A percentile compares a stretch with the other conserved stretches of the same genome.
These are phyloP conservation scores for Apis mellifera DNA, from an alignment of 1,140 invertebrate species.

Conservation along the genomic window DNA sequence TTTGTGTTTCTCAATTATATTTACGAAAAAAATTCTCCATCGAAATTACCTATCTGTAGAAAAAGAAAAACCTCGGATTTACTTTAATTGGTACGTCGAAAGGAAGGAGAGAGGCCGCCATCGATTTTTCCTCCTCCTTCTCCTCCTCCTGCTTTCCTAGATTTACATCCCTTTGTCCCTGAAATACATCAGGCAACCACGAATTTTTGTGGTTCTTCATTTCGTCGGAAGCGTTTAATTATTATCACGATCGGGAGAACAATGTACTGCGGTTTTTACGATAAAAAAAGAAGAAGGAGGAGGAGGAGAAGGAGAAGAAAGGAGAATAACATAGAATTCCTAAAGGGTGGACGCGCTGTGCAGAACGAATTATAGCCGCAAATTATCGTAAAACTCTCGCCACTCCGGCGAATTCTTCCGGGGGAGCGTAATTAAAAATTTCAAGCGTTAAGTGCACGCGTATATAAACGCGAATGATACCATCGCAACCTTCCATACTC, in stretches of 20 bases:
- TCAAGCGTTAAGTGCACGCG: constrained; percentile 44
- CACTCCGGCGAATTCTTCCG: background rate
- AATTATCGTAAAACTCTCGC: constrained; percentile 44
- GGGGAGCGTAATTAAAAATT: constrained; percentile 43
- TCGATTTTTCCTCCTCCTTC: background rate
- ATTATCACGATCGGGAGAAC: background rate
- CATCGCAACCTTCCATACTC: background rate
- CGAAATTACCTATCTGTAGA: background rate
- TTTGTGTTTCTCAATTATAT: background rate
- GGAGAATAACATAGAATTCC: background rate
- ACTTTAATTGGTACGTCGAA: constrained; percentile 22
- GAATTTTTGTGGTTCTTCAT: constrained; percentile 7
- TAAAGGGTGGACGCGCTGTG: background rate
- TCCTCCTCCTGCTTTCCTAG: background rate
- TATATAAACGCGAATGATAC: constrained; percentile 26
- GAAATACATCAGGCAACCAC: too few species aligned
- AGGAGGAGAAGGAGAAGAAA: background rate
- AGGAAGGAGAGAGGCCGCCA: background rate
- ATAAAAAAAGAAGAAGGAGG: background rate
- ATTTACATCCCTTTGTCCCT: too few species aligned
- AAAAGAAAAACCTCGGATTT: background rate
- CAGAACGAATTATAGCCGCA: constrained; percentile 29
- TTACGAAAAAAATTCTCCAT: background rate
- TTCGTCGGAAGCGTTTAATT: constrained; percentile 7
- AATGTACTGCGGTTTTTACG: background rate